Evolutionary conservation across 2,113 vertebrate species (phyloP), one percentile per base, ranked within the genome.

Genomic region (Passer domesticus): DNA sequence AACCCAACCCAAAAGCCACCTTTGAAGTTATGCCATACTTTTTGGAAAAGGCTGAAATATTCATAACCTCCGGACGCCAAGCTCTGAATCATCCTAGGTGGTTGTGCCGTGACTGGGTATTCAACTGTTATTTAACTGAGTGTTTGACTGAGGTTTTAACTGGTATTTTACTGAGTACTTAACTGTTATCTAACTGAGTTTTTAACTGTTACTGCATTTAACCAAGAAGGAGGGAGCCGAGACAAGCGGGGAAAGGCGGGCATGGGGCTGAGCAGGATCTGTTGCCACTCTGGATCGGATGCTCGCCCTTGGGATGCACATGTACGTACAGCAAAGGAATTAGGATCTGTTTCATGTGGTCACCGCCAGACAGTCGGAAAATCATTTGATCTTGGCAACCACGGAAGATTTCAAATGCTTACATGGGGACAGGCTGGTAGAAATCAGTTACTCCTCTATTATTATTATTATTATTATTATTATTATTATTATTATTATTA

Each of bases 291-390:
- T 24, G 59, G 83, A 15, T 74, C 74, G 43, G 87, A 30, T 27
- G 72, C 80, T 92, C 74, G 22, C 25, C 44, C 90, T 81, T 49
- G 21, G 68, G 78, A 62, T 91, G 80, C 89, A 73, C 64, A 18
- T 50, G 90, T 69, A 83, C 1, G 7, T 30, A 20, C 68, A 89
- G 83, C 31, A 46, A 82, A 96, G 96, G 93, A 97, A 96, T 89
- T 67, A 70, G 77, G 78, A 74, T 68, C 91, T 83, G 88, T 95
- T 97, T 96, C 64, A 94, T 97, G 97, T 96, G 97, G 97, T 92
- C 94, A 84, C 92, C 88, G 90, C 94, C 92, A 97, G 91, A 97
- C 97, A 97, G 96, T 96, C 98, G 98, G 97, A 96, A 97, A 97
- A 97, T 87, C 92, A 97, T 97, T 97, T 97, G 92, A 97, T 98